Conservation (phyloP, 2,113 vertebrate species). For the Muntiacus muntjak region DNA sequence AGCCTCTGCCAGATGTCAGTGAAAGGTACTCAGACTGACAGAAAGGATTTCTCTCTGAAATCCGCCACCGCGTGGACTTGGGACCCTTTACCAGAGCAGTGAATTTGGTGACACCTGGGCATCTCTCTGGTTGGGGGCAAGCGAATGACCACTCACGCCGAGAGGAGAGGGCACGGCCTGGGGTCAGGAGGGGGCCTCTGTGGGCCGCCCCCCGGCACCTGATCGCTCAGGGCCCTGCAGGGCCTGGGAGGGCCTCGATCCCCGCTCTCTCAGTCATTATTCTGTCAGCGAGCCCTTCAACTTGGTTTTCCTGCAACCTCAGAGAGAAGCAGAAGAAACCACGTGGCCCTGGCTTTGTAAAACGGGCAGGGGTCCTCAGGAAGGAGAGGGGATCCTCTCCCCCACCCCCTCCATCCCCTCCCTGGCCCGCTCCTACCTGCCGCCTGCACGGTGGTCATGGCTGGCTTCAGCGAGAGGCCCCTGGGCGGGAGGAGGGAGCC, state of each 20-base stretch:
- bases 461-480: background rate
- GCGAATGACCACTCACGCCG: background rate
- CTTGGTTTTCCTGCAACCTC: background rate
- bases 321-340: background rate
- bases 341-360: background rate
- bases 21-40: background rate
- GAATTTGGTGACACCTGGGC: background rate
- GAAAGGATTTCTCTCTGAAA: background rate
- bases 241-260: background rate
- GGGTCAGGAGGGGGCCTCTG: background rate
- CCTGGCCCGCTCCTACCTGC: conserved; percentile 48
- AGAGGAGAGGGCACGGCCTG: background rate
- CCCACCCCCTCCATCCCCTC: background rate
- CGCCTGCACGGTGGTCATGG: conserved; percentile 62
- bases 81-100: background rate
- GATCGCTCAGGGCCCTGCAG: background rate
- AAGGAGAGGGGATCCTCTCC: background rate
- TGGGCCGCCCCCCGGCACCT: background rate
- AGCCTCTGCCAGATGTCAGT: background rate
- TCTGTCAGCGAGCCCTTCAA: background rate
- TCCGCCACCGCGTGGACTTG: background rate
- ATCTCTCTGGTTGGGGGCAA: background rate
- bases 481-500: background rate
- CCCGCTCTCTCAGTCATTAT: background rate
- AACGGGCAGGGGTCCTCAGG: background rate